phyloP scores from a whole-genome alignment of 2,888 invertebrate genomes.

The Chromoteleia sp. region DNA sequence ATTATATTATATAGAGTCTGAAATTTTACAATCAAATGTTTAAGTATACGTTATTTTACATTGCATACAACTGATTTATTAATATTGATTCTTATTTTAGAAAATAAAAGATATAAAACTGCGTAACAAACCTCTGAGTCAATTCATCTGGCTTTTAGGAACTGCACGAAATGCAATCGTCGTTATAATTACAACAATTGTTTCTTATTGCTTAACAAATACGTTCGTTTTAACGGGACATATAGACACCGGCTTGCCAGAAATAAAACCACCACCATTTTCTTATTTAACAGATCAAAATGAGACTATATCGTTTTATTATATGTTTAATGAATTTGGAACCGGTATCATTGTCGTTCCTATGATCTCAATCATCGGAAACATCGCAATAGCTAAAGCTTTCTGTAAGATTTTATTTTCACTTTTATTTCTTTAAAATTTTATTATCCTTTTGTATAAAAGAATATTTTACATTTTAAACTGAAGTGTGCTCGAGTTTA shows the following conservation, averaged over 20 bases:
- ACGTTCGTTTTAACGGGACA: slow-evolving; percentile 74
- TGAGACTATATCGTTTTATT: slow-evolving; percentile 85
- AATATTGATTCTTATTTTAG: slow-evolving; percentile 82
- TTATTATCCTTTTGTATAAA: not conserved
- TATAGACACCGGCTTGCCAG: slow-evolving; percentile 88
- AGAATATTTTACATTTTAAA: too few species aligned
- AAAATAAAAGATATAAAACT: slow-evolving; percentile 87
- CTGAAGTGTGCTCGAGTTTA: too few species aligned
- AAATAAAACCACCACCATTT: slow-evolving; percentile 86
- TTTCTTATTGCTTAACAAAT: slow-evolving; percentile 86
- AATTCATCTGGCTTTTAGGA: slow-evolving; percentile 87
- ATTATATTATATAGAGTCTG: too few species aligned
- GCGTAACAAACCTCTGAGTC: slow-evolving; percentile 82
- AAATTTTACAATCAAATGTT: too few species aligned
- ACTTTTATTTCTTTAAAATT: not conserved
- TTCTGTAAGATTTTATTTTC: slow-evolving; percentile 87
- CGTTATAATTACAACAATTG: slow-evolving; percentile 87
- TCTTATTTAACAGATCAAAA: slow-evolving; percentile 85
- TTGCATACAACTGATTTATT: not conserved
- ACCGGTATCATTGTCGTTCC: slow-evolving; percentile 90
- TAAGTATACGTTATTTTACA: not conserved
- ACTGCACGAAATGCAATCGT: slow-evolving; percentile 90
- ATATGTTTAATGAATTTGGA: slow-evolving; percentile 88
- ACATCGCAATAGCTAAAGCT: slow-evolving; percentile 93
- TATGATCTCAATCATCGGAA: slow-evolving; percentile 90